Evolutionary conservation across 2,113 vertebrate genomes (phyloP).

Genomic region (Elanoides forficatus): DNA sequence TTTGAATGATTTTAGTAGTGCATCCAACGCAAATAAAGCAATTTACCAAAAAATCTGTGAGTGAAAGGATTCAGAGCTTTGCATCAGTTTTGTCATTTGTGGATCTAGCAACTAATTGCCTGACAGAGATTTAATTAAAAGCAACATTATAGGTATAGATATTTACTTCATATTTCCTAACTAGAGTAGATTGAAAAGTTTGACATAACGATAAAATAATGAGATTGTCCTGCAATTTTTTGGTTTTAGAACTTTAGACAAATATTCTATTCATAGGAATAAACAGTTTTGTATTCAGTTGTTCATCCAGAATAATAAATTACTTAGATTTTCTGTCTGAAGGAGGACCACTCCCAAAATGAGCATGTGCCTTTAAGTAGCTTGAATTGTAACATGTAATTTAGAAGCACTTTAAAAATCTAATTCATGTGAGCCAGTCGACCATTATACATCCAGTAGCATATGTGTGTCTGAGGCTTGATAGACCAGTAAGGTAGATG

Average conservation of each 20-base stretch:
- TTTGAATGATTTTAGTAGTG: neutral
- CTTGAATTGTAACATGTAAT: neutral
- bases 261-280: neutral
- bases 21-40: neutral
- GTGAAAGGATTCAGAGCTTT: neutral
- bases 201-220: neutral
- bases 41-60: neutral
- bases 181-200: neutral
- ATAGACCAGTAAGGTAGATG: neutral
- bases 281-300: neutral
- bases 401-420: conserved; percentile 6
- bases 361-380: neutral
- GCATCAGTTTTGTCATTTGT: neutral
- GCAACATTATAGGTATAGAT: neutral
- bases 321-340: neutral
- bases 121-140: neutral
- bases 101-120: neutral
- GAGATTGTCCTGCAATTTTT: neutral
- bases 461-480: neutral
- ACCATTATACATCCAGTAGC: neutral
- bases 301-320: neutral
- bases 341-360: neutral
- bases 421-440: neutral
- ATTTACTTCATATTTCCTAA: neutral
- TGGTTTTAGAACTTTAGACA: neutral